Evolutionary conservation across 2,888 invertebrate genomes (phyloP).

Genomic region (Cylindroiulus punctatus): DNA sequence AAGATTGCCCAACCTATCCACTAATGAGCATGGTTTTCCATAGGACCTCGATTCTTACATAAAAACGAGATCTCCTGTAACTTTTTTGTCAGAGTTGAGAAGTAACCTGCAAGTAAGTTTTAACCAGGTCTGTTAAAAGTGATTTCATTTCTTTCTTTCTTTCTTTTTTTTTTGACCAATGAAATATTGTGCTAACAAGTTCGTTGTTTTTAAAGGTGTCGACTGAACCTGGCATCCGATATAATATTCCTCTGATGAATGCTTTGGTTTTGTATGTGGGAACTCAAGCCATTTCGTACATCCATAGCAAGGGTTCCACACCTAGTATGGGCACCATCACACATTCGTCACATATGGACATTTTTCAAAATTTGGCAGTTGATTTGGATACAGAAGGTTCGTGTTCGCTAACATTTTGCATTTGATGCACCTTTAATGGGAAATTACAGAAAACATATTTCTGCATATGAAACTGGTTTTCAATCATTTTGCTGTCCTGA

Average conservation of each 20-base stretch:
- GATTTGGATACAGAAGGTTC: slow-evolving; percentile 96
- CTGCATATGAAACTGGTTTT: too few relatives aligned
- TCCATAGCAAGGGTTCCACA: slow-evolving; percentile 88
- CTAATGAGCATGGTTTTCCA: neutral
- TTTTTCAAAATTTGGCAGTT: slow-evolving; percentile 98
- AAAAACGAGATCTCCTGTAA: slow-evolving; percentile 92
- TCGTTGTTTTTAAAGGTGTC: slow-evolving; percentile 68
- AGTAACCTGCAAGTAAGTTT: slow-evolving; percentile 81
- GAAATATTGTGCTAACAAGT: neutral
- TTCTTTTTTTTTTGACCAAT: too few relatives aligned
- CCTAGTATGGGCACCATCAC: slow-evolving; percentile 98
- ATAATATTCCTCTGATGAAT: slow-evolving; percentile 96
- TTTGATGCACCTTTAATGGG: too few relatives aligned
- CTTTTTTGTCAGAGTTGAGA: slow-evolving; percentile 91
- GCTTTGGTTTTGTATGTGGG: slow-evolving; percentile 98
- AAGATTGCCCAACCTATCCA: too few relatives aligned
- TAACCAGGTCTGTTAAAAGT: neutral
- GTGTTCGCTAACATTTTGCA: neutral
- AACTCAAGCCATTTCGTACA: slow-evolving; percentile 91
- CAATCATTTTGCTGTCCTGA: too few relatives aligned
- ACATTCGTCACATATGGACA: slow-evolving; percentile 99
- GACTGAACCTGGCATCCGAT: slow-evolving; percentile 88
- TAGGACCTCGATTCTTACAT: slow-evolving; percentile 93
- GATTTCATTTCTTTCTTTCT: too few relatives aligned
- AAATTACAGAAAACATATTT: too few relatives aligned